Conservation (phyloP, 2,888 invertebrate genomes). For the Tigriopus californicus region DNA sequence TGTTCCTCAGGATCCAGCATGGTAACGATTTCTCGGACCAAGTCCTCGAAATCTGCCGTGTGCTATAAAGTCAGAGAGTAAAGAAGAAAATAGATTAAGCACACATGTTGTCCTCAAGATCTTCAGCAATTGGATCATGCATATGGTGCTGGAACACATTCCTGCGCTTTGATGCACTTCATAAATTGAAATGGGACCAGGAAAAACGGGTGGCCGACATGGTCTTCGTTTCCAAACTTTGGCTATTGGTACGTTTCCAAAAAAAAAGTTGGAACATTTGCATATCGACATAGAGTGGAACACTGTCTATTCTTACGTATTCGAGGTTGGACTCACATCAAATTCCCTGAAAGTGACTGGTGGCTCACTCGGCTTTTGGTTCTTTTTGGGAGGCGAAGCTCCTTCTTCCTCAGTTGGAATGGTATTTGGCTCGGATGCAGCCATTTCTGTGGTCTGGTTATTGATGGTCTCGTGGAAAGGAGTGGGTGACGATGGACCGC, state of each 20-base stretch:
- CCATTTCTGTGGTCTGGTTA: no score
- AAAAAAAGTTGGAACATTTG: background rate
- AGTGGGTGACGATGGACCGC: no score
- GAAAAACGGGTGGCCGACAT: no score
- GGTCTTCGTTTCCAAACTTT: background rate
- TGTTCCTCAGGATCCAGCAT: constrained; percentile 6
- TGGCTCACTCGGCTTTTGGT: constrained; percentile 20
- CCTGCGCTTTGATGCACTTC: no score
- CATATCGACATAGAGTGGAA: background rate
- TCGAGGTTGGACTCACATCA: constrained; percentile 20
- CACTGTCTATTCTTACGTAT: background rate
- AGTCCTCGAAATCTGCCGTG: constrained; percentile 13
- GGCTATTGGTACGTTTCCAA: background rate
- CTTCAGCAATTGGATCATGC: no score
- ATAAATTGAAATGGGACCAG: no score
- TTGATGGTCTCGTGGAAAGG: no score
- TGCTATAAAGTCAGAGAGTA: background rate
- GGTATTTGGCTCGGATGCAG: no score
- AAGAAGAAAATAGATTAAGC: no score
- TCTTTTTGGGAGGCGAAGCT: background rate
- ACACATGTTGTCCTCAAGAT: no score
- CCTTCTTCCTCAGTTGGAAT: background rate
- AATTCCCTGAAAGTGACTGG: constrained; percentile 21
- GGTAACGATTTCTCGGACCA: constrained; percentile 10
- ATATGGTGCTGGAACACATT: no score